phyloP scores from a whole-genome alignment of 2,113 vertebrate species.

The Chrysochloris asiatica region DNA sequence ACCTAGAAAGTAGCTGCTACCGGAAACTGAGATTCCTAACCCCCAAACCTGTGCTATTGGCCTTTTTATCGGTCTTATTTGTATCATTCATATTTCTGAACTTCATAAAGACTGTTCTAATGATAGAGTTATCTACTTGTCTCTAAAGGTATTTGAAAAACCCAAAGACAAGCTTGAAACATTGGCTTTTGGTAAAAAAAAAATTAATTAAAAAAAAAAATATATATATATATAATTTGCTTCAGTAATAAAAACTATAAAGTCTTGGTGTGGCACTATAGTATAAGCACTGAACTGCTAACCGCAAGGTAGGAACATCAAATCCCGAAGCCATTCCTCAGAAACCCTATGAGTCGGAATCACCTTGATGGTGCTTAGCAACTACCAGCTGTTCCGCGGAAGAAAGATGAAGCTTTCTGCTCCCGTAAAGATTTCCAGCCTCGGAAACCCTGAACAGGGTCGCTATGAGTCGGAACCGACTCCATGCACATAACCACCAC shows the following conservation, averaged over 20 bases:
- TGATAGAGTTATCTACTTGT: neutral
- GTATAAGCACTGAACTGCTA: no score
- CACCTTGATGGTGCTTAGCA: no score
- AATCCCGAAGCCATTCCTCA: no score
- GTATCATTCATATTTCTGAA: neutral
- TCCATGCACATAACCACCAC: no score
- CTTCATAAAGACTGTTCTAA: conserved; percentile 7
- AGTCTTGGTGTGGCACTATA: neutral
- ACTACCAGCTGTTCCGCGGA: no score
- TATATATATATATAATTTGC: no score
- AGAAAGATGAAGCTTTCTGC: no score
- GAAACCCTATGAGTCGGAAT: no score
- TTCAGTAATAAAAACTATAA: neutral
- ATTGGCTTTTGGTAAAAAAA: neutral
- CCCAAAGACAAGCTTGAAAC: neutral
- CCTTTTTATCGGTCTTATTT: conserved; percentile 11
- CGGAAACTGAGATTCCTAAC: neutral
- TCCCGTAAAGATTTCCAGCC: no score
- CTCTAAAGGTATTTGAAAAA: conserved; percentile 1
- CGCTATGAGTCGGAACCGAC: no score
- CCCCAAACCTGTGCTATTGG: neutral
- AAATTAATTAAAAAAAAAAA: neutral
- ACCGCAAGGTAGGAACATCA: no score
- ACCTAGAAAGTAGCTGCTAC: neutral
- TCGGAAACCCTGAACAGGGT: no score